A percentile compares a stretch with the other conserved stretches of the same genome.
Evolutionary conservation across 1,140 invertebrate genomes (phyloP).

Genomic region (Anastrepha ludens): DNA sequence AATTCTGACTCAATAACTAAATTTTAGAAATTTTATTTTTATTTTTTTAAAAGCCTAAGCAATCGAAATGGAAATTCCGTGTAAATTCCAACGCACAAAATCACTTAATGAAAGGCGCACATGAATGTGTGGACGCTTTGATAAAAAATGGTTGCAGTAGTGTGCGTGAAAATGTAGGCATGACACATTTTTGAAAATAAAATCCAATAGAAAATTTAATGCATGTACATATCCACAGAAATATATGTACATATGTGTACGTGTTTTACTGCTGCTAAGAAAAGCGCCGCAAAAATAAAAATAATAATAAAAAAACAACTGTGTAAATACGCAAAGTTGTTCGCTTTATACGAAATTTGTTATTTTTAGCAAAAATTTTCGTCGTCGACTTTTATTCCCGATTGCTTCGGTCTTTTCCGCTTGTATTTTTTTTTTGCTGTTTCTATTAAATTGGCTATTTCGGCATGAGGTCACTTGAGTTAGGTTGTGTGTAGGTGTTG

Average conservation of each 20-base stretch:
- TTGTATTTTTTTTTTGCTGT: not conserved
- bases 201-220: not conserved
- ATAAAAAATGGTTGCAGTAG: not conserved
- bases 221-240: not conserved
- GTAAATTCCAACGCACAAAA: too few species aligned
- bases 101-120: too few species aligned
- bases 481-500: conserved; percentile 3
- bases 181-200: conserved; percentile 11
- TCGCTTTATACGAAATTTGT: conserved; percentile 10
- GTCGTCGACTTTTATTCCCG: not conserved
- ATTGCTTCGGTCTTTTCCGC: not conserved
- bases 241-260: not conserved
- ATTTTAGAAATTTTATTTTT: too few species aligned
- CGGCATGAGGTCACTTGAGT: conserved; percentile 27
- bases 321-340: conserved; percentile 21
- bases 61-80: too few species aligned
- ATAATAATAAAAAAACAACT: not conserved
- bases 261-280: not conserved
- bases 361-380: conserved; percentile 38
- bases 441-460: conserved; percentile 4
- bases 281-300: not conserved
- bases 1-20: too few species aligned
- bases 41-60: too few species aligned
- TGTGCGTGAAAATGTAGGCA: not conserved
- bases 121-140: not conserved